Percentiles rank a stretch among this genome's conserved stretches.
Evolutionary conservation across 2,888 invertebrate species (phyloP).

Genomic region (Agrochola lota): DNA sequence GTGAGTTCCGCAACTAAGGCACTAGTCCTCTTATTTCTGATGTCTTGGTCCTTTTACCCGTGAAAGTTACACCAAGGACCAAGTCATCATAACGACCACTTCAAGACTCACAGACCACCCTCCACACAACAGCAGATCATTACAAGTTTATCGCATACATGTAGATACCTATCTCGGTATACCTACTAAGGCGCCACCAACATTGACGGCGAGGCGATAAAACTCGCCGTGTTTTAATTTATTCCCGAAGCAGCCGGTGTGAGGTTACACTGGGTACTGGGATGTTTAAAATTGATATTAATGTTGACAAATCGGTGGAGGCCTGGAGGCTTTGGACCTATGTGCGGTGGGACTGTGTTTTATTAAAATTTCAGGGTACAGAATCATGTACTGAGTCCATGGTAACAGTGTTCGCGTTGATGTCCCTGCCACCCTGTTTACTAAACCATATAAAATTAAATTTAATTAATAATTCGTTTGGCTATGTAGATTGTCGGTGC

Average conservation of each 20-base stretch:
- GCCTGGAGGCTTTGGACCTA: slow-evolving; percentile 9
- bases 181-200: slow-evolving; percentile 59
- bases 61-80: neutral
- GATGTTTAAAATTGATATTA: slow-evolving; percentile 68
- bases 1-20: neutral
- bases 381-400: too few relatives aligned
- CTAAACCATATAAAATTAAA: too few relatives aligned
- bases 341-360: slow-evolving; percentile 16
- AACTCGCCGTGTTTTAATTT: slow-evolving; percentile 70
- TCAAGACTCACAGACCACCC: slow-evolving; percentile 48
- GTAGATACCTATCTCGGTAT: slow-evolving; percentile 54
- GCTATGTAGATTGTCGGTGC: too few relatives aligned
- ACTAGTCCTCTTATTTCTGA: neutral
- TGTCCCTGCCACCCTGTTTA: too few relatives aligned
- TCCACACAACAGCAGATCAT: slow-evolving; percentile 32
- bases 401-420: too few relatives aligned
- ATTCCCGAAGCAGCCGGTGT: slow-evolving; percentile 74
- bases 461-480: too few relatives aligned
- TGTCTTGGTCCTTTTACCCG: neutral
- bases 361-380: too few relatives aligned
- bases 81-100: neutral
- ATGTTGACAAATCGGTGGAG: slow-evolving; percentile 41
- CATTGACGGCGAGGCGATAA: slow-evolving; percentile 57
- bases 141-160: slow-evolving; percentile 54
- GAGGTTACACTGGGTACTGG: slow-evolving; percentile 68